phyloP scores from a whole-genome alignment of 2,113 vertebrate species.

The Ursus arctos region DNA sequence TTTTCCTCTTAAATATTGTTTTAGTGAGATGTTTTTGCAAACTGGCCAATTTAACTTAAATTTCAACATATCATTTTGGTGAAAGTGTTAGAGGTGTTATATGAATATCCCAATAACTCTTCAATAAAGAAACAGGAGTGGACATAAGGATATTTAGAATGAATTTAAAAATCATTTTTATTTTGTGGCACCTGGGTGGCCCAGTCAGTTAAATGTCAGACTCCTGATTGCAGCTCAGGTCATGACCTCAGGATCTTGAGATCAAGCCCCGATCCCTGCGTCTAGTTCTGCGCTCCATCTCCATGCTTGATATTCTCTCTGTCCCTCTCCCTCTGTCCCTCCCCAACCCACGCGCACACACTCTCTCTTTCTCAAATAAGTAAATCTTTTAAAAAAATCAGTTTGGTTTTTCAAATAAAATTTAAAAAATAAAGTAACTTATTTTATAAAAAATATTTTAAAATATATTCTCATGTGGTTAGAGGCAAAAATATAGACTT shows the following conservation, averaged over 20 bases:
- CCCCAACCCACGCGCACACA: accelerated
- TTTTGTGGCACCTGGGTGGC: background rate
- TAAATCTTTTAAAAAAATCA: background rate
- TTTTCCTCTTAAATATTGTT: background rate
- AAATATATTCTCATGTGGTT: background rate
- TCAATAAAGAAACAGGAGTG: background rate
- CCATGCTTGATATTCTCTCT: background rate
- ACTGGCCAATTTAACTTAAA: background rate
- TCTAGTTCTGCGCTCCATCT: background rate
- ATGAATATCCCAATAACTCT: background rate
- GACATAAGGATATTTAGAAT: background rate
- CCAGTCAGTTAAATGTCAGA: background rate
- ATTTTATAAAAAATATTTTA: background rate
- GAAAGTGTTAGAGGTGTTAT: background rate
- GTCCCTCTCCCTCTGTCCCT: background rate
- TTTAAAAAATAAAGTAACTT: background rate
- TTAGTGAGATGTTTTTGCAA: background rate
- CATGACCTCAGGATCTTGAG: background rate
- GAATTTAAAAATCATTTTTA: background rate
- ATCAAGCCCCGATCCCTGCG: background rate
- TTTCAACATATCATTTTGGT: background rate
- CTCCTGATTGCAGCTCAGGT: background rate
- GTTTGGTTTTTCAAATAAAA: background rate
- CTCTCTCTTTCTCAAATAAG: background rate
- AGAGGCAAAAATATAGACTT: background rate